Percentiles rank a stretch among this genome's conserved stretches.
Conservation (phyloP, 2,113 vertebrate genomes). For the Calidris pugnax region DNA sequence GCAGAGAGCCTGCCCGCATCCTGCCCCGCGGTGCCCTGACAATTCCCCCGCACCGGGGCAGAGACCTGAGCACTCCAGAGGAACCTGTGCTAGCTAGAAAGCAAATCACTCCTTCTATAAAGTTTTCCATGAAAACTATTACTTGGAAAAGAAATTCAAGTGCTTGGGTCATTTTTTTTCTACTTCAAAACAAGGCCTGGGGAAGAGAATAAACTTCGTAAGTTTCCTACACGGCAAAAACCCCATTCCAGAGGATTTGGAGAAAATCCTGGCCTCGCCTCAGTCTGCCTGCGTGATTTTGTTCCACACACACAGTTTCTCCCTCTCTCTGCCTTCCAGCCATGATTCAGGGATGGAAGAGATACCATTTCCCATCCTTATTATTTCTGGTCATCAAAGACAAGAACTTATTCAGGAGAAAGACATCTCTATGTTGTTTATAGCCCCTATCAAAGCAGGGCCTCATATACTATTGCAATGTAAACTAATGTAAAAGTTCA, state of each 20-base stretch:
- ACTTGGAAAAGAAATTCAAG: neutral
- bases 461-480: neutral
- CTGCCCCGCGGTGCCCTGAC: accelerated
- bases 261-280: neutral
- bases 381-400: neutral
- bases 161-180: neutral
- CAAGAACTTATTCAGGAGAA: neutral
- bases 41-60: neutral
- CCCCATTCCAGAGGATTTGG: neutral
- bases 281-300: neutral
- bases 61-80: neutral
- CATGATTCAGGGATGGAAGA: neutral
- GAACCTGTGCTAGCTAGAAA: neutral
- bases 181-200: neutral
- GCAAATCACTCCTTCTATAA: neutral
- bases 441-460: neutral
- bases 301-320: neutral
- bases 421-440: neutral
- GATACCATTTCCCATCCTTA: neutral
- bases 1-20: neutral
- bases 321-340: neutral
- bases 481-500: neutral
- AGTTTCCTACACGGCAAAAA: neutral
- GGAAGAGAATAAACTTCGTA: neutral
- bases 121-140: neutral